These are phyloP conservation scores for Spodoptera littoralis DNA, from an alignment of 2,888 invertebrate species.

Conservation along the genomic window DNA sequence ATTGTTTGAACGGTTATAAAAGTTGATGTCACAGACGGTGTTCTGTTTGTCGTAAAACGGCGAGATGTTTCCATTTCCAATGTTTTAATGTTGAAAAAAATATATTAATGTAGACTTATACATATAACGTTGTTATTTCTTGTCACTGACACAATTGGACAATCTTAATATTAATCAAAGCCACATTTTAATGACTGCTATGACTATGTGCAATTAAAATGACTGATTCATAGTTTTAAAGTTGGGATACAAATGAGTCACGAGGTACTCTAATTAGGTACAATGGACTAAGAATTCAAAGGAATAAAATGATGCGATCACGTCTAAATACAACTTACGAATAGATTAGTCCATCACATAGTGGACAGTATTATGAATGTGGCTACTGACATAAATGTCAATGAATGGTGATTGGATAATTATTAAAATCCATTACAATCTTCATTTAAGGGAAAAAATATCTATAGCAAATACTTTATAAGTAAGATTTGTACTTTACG, in stretches of 20 bases:
- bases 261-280: conserved; percentile 71
- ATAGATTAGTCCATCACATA: conserved; percentile 46
- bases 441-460: too few species aligned
- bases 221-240: conserved; percentile 75
- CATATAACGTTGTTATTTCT: conserved; percentile 48
- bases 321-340: conserved; percentile 69
- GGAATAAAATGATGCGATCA: conserved; percentile 74
- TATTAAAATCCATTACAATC: too few species aligned
- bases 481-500: too few species aligned
- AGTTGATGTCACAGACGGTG: conserved; percentile 86
- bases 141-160: conserved; percentile 54
- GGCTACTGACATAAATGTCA: conserved; percentile 1
- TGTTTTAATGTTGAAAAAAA: conserved; percentile 68
- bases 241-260: conserved; percentile 75
- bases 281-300: conserved; percentile 67
- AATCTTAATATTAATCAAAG: conserved; percentile 72
- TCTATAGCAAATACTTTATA: too few species aligned
- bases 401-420: not conserved
- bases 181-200: conserved; percentile 65
- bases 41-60: conserved; percentile 87
- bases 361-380: conserved; percentile 16
- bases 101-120: conserved; percentile 52
- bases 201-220: conserved; percentile 71
- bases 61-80: conserved; percentile 79
- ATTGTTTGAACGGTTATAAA: conserved; percentile 89